Base-by-base conservation (phyloP, 2,888 invertebrate species). In the Cheilosia impressa region DNA sequence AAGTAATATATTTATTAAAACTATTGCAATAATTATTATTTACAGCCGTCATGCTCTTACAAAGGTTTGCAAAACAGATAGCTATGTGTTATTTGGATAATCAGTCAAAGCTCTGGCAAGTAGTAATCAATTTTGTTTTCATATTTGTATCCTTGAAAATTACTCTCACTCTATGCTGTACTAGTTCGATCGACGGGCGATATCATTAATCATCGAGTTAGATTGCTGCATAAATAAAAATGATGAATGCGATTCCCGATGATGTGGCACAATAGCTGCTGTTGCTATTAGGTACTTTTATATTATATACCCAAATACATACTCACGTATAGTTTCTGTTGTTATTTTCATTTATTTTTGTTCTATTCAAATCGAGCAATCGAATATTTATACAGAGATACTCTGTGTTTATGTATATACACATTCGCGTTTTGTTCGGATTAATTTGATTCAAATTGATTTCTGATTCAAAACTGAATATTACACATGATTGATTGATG, bases 161-260 rank as follows among this genome's bases (percentile, higher is more conserved):
- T 50, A 66, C 57, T 41, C 58, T 22, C 34, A 66, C 57, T 58
- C 58, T 15, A 57, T 10, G 13, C 50, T 19, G 2, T 2, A 4
- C 13, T 43, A 47, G 19, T 62, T 53, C 45, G 34, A 45, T 52
- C 52, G 57, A 45, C 22, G 45, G 52, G 27, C 38, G 45, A 38
- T 45, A 58, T 72, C 77, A 77, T 82, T 71, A 82, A 82, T 82
- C 82, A 82, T 82, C 45, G 19, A 77, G 45, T 82, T 82, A 65
- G 71, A 82, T 71, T 77, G 71, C 66, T 72, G 76, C 76, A 71
- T 77, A 71, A 76, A 82, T 82, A 65, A 60, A 77, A 82, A 82
- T 82, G 81, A 71, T 71, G 60, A 72, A 82, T 82, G 69, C 45
- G 68, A 69, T 63, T 63, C 15, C 19, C 75, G 66, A 76, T 76